These are phyloP conservation scores for Agrotis clavis DNA, from an alignment of 2,888 invertebrate species.

Conservation along the genomic window DNA sequence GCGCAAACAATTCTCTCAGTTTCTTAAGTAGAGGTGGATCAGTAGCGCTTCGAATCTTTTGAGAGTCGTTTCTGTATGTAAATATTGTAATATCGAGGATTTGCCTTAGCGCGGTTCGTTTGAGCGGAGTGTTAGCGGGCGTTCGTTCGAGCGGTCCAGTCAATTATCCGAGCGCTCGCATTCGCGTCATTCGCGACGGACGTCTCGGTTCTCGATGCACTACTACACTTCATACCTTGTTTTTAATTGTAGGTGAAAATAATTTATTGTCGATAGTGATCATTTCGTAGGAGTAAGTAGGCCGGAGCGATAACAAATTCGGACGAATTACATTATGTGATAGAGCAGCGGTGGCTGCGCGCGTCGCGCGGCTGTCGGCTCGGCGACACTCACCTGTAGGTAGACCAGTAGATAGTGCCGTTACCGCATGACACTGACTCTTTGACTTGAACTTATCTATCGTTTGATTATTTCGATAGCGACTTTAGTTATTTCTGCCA, in stretches of 20 bases:
- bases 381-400: conserved; percentile 71
- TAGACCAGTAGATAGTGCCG: conserved; percentile 69
- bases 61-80: conserved; percentile 84
- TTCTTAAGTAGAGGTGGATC: conserved; percentile 89
- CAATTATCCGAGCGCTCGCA: conserved; percentile 86
- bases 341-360: conserved; percentile 82
- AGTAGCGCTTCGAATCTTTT: conserved; percentile 89
- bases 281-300: conserved; percentile 90
- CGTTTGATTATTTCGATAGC: conserved; percentile 73
- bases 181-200: conserved; percentile 75
- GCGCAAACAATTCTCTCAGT: conserved; percentile 87
- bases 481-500: conserved; percentile 76
- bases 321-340: conserved; percentile 89
- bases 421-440: conserved; percentile 78
- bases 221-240: conserved; percentile 87
- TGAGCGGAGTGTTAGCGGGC: conserved; percentile 77
- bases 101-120: conserved; percentile 85
- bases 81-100: conserved; percentile 88
- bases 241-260: conserved; percentile 88
- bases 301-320: conserved; percentile 90
- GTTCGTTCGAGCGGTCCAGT: conserved; percentile 83
- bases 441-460: conserved; percentile 72
- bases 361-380: conserved; percentile 78
- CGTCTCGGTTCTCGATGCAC: conserved; percentile 81
- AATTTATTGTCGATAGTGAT: conserved; percentile 90